A percentile compares a stretch with the other conserved stretches of the same genome.
Evolutionary conservation across 2,113 vertebrate genomes (phyloP).

Genomic region (Hippoglossus stenolepis): DNA sequence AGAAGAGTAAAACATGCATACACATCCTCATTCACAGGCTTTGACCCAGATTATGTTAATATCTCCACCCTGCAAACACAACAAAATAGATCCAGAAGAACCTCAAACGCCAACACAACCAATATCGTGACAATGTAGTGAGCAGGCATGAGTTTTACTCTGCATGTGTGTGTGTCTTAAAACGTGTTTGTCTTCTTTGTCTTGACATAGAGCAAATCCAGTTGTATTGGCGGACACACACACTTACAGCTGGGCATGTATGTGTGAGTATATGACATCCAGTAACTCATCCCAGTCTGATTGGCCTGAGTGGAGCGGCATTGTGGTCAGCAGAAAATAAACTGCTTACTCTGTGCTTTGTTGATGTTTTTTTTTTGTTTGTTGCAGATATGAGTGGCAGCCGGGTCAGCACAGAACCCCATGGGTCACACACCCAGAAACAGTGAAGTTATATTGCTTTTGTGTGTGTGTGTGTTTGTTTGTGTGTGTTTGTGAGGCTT

Average conservation of each 20-base stretch:
- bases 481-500: too few relatives aligned
- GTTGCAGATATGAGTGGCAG: constrained; percentile 77
- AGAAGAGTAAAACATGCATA: constrained; percentile 74
- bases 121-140: constrained; percentile 43
- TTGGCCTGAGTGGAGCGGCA: constrained; percentile 55
- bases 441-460: constrained; percentile 59
- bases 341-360: constrained; percentile 68
- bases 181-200: too few relatives aligned
- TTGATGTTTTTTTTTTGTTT: constrained; percentile 67
- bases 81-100: constrained; percentile 60
- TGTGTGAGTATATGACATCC: constrained; percentile 60
- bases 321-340: constrained; percentile 78
- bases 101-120: constrained; percentile 53
- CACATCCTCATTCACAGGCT: constrained; percentile 69
- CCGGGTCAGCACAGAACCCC: constrained; percentile 56
- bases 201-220: background rate
- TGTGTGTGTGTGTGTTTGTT: background rate
- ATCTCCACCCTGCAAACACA: constrained; percentile 57
- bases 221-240: background rate
- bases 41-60: constrained; percentile 76
- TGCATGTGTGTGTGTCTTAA: background rate
- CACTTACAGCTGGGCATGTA: constrained; percentile 13
- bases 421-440: constrained; percentile 65
- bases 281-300: constrained; percentile 69
- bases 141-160: background rate